A percentile compares a stretch with the other conserved stretches of the same genome.
phyloP scores from a whole-genome alignment of 2,888 invertebrate genomes.

The Xestia ashworthii region DNA sequence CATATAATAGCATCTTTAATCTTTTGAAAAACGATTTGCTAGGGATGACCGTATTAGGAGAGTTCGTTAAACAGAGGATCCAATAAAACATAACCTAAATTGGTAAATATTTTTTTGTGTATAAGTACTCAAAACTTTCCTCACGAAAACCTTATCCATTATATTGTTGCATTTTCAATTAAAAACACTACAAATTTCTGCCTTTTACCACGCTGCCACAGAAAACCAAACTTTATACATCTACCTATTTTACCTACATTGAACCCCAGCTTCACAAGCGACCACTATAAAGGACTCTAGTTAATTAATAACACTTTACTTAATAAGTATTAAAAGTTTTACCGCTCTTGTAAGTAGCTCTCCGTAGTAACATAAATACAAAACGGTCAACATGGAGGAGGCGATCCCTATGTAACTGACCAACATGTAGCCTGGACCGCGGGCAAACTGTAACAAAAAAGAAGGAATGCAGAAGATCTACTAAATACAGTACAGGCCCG shows the following conservation, averaged over 20 bases:
- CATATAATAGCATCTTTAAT: background rate
- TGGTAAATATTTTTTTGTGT: too few species aligned
- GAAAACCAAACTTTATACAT: conserved; percentile 14
- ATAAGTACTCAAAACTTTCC: too few species aligned
- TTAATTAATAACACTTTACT: conserved; percentile 26
- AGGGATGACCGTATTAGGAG: too few species aligned
- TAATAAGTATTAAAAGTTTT: conserved; percentile 48
- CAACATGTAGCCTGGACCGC: conserved; percentile 59
- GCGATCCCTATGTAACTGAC: conserved; percentile 63
- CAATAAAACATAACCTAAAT: too few species aligned
- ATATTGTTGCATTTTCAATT: background rate
- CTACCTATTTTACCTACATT: background rate
- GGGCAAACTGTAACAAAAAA: conserved; percentile 64
- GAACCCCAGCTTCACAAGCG: background rate
- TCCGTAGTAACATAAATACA: conserved; percentile 68
- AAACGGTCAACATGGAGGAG: conserved; percentile 47
- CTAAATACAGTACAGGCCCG: background rate
- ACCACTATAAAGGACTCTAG: conserved; percentile 13
- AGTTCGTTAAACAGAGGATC: too few species aligned
- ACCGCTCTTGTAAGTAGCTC: conserved; percentile 68
- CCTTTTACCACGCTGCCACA: background rate
- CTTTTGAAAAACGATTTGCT: too few species aligned
- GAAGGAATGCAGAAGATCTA: conserved; percentile 1
- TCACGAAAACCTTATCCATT: too few species aligned
- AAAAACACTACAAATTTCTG: background rate